These are phyloP conservation scores for Stigmatopora argus DNA, from an alignment of 2,113 vertebrate species.

Conservation along the genomic window DNA sequence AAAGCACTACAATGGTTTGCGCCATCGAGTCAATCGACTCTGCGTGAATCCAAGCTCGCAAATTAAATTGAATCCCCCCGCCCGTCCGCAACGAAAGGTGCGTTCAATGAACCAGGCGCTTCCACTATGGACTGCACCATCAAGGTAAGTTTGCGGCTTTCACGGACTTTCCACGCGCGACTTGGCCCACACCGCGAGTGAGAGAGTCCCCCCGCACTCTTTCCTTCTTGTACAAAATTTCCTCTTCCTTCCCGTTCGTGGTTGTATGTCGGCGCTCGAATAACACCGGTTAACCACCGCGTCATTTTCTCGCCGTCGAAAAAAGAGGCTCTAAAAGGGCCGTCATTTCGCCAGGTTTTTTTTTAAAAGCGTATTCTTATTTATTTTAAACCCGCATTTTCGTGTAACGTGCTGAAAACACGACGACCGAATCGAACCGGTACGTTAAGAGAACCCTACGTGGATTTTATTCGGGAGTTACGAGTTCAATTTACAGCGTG, in stretches of 20 bases:
- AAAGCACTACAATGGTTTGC: slow-evolving; percentile 70
- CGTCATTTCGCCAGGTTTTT: background rate
- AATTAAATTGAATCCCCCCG: slow-evolving; percentile 24
- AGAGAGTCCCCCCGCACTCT: slow-evolving; percentile 77
- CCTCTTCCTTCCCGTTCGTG: slow-evolving; percentile 88
- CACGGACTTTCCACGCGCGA: slow-evolving; percentile 28
- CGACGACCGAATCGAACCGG: background rate
- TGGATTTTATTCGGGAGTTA: background rate
- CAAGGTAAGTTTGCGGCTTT: slow-evolving; percentile 68
- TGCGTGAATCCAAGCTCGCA: slow-evolving; percentile 57
- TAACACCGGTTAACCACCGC: slow-evolving; percentile 80
- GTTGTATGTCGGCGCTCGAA: slow-evolving; percentile 83
- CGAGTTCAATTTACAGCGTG: background rate
- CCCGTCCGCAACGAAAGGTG: slow-evolving; percentile 30
- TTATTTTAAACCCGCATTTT: background rate
- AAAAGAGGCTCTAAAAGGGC: slow-evolving; percentile 3
- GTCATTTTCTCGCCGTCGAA: slow-evolving; percentile 46
- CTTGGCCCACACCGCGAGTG: slow-evolving; percentile 52
- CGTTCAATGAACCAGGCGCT: slow-evolving; percentile 65
- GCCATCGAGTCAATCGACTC: slow-evolving; percentile 65
- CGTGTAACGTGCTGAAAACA: background rate
- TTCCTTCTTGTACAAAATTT: slow-evolving; percentile 87
- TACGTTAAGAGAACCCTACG: background rate
- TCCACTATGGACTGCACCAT: slow-evolving; percentile 79
- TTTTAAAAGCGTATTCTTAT: background rate